These are phyloP conservation scores for Drosophila truncata DNA, from an alignment of 1,140 invertebrate species.

Conservation along the genomic window DNA sequence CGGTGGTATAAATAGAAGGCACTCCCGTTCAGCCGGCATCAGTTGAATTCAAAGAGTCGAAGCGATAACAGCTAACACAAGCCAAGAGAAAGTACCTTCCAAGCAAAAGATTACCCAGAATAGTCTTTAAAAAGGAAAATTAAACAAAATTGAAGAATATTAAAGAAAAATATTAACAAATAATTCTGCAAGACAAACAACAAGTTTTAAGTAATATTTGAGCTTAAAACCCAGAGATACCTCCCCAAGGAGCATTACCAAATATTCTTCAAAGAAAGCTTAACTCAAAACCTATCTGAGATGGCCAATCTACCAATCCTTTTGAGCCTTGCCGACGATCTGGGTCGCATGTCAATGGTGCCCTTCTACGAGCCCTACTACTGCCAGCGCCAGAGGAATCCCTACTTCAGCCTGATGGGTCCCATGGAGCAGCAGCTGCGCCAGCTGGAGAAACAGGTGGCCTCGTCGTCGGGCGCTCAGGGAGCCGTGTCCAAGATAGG, in stretches of 20 bases:
- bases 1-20: conserved; percentile 65
- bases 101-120: conserved; percentile 1
- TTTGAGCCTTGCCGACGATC: conserved; percentile 73
- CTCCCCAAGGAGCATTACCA: not conserved
- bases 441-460: conserved; percentile 51
- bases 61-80: conserved; percentile 40
- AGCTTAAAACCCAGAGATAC: not conserved
- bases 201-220: not conserved
- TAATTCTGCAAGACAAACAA: not conserved
- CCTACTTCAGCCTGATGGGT: conserved; percentile 38
- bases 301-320: conserved; percentile 76
- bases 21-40: conserved; percentile 39
- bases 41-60: conserved; percentile 57
- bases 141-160: not conserved
- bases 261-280: conserved; percentile 1
- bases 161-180: not conserved
- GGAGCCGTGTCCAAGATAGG: conserved; percentile 71
- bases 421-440: conserved; percentile 62
- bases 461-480: not conserved
- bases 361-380: conserved; percentile 69
- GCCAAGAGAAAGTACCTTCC: not conserved
- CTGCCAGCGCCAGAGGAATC: conserved; percentile 54
- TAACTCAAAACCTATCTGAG: not conserved
- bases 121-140: conserved; percentile 3
- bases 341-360: conserved; percentile 67